Evolutionary conservation across 2,888 invertebrate genomes (phyloP), one percentile per base, ranked within the genome.

Genomic region (Dusona sp.): DNA sequence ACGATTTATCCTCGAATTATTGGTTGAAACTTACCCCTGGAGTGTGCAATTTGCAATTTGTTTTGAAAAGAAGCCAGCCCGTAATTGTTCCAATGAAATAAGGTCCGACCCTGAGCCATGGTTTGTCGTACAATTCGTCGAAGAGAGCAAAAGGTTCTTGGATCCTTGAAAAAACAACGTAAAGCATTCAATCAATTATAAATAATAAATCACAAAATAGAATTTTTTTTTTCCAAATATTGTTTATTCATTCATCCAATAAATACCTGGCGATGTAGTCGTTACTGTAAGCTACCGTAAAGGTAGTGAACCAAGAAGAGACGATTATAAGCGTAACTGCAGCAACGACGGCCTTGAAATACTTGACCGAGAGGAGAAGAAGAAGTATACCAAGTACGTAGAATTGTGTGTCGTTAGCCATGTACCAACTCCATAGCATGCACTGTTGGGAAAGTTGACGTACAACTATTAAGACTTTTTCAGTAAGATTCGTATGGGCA

Each of bases 71-170:
- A 82, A 96, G 95, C 95, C 97, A 97, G 1, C 97, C 98, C 8
- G 97, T 96, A 54, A 96, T 94, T 95, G 97, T 97, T 85, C 97
- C 98, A 74, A 98, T 95, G 91, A 98, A 95, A 93, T 97, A 98
- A 13, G 97, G 97, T 11, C 97, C 97, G 36, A 97, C 96, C 90
- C 98, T 95, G 87, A 97, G 95, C 97, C 98, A 98, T 11, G 98
- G 98, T 91, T 97, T 98, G 94, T 97, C 97, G 92, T 98, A 98
- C 9, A 98, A 94, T 88, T 97, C 96, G 94, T 97, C 97, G 93
- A 98, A 97, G 91, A 97, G 96, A 88, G 97, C 97, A 90, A 98
- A 97, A 0, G 98, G 97, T 91, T 97, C 96, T 89, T 97, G 96
- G 83, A 98, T 97, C 89, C 97, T 94, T 84, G 29, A 48, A 48